Conservation (phyloP, 92 coral and sea anemone genomes). For the Pocillopora meandrina region DNA sequence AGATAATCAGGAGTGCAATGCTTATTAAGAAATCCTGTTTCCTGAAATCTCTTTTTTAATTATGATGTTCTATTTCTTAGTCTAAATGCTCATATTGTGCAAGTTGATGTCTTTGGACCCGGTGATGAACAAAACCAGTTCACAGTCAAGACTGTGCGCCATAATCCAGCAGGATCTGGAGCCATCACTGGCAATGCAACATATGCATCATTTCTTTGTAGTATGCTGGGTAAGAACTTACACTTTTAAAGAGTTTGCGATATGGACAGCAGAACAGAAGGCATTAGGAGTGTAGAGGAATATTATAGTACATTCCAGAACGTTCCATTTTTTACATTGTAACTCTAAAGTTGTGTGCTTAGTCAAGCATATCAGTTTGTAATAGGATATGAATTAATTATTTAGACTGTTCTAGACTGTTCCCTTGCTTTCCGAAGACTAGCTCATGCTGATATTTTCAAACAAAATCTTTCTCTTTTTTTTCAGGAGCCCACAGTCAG, state of each 20-base stretch:
- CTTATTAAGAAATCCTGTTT: neutral
- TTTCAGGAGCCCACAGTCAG: conserved; percentile 53
- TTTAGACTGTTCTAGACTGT: too few species aligned
- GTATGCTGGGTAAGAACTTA: conserved; percentile 66
- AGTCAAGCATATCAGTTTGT: too few species aligned
- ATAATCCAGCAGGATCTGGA: conserved; percentile 74
- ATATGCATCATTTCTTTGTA: conserved; percentile 77
- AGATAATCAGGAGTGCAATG: too few species aligned
- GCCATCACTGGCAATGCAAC: conserved; percentile 89
- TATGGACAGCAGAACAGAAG: neutral
- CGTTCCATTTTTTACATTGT: too few species aligned
- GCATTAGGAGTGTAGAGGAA: too few species aligned
- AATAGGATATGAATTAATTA: too few species aligned
- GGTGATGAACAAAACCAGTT: conserved; percentile 67
- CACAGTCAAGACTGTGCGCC: conserved; percentile 78
- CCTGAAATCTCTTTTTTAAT: conserved; percentile 4
- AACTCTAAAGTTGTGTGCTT: too few species aligned
- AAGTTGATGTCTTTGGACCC: conserved; percentile 80
- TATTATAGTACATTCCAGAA: too few species aligned
- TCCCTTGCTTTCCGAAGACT: too few species aligned
- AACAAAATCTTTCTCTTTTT: neutral
- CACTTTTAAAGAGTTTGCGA: neutral
- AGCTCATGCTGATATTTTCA: too few species aligned
- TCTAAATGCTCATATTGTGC: conserved; percentile 77
- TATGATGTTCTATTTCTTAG: conserved; percentile 33